Base-by-base conservation (phyloP, 1,140 invertebrate genomes). In the Bradysia coprophila region DNA sequence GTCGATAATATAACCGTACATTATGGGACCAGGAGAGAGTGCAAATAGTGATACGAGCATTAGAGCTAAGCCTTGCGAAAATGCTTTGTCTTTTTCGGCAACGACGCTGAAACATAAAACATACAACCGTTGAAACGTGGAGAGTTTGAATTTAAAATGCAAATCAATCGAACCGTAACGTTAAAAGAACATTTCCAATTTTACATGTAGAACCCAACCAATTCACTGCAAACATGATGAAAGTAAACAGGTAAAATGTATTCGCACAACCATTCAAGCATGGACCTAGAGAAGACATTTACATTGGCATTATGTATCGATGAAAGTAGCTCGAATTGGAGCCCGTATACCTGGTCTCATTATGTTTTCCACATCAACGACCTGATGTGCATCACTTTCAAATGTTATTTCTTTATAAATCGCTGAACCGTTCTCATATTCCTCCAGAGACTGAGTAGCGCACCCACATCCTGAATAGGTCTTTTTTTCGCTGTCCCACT, bases 41-140 rank as follows among this genome's bases (percentile, higher is more conserved):
- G 73, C 74, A 42, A 76, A 68, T n/a, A 78, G 48, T 9, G 72
- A 75, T n/a, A 76, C 55, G 42, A 73, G 55, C 57, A 76, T 68
- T 2, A 78, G 55, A 0, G 65, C 62, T 22, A 78, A 51, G 6
- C 76, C 75, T 48, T 76, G 73, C 2, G 75, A 71, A 42, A 78
- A 68, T 5, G 72, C 69, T 48, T 78, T 78, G 38, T 78, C 75
- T 42, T 64, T 63, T 3, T 60, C 59, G 2, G 67, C 61, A 0
- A 78, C 74, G 46, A 72, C 66, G 42, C 71, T 69, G 49, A 57
- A 70, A 54, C 22, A 46, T 13, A 36, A 44, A 39, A 38, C 6
- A 11, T 36, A 8, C 28, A 31, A 8, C 28, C 8, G 28, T 31
- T 31, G 8, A 9, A 31, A 31, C 8, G n/a, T 31, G 8, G n/a